phyloP scores from a whole-genome alignment of 23 tunicate genomes.

The Ciona savignyi region DNA sequence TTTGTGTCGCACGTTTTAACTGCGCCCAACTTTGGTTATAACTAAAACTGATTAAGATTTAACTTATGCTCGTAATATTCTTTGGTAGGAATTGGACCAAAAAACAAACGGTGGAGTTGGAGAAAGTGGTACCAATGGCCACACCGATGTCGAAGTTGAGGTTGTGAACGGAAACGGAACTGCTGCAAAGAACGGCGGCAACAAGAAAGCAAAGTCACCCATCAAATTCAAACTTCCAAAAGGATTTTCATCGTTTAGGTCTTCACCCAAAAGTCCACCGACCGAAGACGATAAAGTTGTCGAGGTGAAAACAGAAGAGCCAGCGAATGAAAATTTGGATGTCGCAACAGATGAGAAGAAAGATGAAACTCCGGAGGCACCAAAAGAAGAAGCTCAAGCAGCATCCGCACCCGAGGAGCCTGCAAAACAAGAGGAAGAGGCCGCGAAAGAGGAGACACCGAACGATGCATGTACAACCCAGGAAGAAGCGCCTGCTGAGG shows the following conservation, averaged over 20 bases:
- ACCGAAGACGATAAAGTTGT: conserved; percentile 37
- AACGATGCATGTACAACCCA: conserved; percentile 12
- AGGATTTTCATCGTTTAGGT: conserved; percentile 11
- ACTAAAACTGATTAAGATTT: not conserved
- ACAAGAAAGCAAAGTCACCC: conserved; percentile 47
- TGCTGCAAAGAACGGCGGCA: conserved; percentile 12
- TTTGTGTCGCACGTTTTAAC: too few relatives aligned
- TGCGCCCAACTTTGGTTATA: too few relatives aligned
- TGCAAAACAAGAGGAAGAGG: conserved; percentile 14
- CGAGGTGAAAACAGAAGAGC: conserved; percentile 24
- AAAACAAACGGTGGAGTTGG: conserved; percentile 34
- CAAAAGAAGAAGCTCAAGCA: conserved; percentile 14
- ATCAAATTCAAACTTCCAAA: conserved; percentile 40
- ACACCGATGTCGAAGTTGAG: conserved; percentile 14
- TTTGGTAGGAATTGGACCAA: conserved; percentile 32
- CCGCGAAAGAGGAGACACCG: not conserved
- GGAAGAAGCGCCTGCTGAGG: conserved; percentile 6
- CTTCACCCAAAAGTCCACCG: conserved; percentile 5
- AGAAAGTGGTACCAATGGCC: conserved; percentile 13
- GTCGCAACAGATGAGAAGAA: conserved; percentile 3
- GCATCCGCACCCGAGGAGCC: conserved; percentile 1
- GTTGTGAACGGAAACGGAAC: conserved; percentile 34
- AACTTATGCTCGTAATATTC: not conserved
- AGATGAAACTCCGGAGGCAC: not conserved
- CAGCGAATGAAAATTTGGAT: conserved; percentile 2